Evolutionary conservation across 1,140 invertebrate genomes (phyloP), one percentile per base, ranked within the genome.

Genomic region (Drosophila arizonae): DNA sequence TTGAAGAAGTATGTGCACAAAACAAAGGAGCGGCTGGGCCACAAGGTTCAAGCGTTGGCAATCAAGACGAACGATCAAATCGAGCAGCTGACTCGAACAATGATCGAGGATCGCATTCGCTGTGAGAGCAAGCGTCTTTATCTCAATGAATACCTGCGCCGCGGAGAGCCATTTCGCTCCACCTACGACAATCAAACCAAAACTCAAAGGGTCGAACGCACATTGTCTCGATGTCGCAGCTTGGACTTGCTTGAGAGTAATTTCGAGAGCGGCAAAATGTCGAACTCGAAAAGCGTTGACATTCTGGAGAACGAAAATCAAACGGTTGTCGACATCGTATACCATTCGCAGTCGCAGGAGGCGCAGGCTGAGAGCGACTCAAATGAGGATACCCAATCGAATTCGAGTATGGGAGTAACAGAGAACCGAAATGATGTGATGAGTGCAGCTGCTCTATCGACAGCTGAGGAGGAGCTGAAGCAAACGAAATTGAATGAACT

Each of bases 41-140:
- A 96, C 98, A 95, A 97, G 79, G 96, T 98, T 2, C 94, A 95
- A n/a, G 94, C 95, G 81, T 92, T 97, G n/a, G 96, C 97, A 86
- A 94, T 94, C 70, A 94, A 94, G 72, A 97, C 96, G 10, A 93
- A 95, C 72, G 95, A 95, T 39, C 95, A 96, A 86, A 94, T 97
- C 62, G 94, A 95, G n/a, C 93, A 95, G 75, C 76, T 96, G 24
- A 95, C 94, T 3, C 93, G 94, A 0, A 89, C 94, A 58, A 94
- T 95, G 63, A 94, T 94, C 13, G 94, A 93, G 11, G 94, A 95
- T 89, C 93, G 94, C 71, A 92, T 94, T 1, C 89, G 94, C 45
- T 95, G 95, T 71, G 94, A 95, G 72, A 94, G 94, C 56, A 93
- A 94, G 50, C 93, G 95, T 54, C 91, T 93, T 48, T 94, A 95